Evolutionary conservation across 2,888 invertebrate genomes (phyloP).

Genomic region (Tiliacea citrago): DNA sequence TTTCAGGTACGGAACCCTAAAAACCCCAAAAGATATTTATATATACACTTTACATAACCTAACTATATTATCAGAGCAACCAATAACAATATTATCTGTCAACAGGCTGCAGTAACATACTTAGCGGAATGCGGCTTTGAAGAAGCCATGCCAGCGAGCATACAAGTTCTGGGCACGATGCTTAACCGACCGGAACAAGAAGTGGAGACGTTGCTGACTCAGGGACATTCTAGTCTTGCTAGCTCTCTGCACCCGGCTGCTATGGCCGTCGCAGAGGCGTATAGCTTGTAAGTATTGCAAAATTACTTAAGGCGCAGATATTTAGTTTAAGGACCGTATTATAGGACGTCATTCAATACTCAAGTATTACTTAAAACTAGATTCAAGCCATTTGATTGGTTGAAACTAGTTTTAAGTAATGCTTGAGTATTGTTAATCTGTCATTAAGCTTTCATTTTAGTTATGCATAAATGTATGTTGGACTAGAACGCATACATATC

Average conservation of each 20-base stretch:
- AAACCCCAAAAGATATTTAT: too few relatives aligned
- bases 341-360: too few relatives aligned
- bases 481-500: too few relatives aligned
- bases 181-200: constrained; percentile 82
- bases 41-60: not conserved
- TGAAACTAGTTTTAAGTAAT: too few relatives aligned
- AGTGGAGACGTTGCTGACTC: constrained; percentile 74
- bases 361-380: too few relatives aligned
- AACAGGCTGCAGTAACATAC: constrained; percentile 82
- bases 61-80: not conserved
- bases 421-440: too few relatives aligned
- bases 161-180: constrained; percentile 77
- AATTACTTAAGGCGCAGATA: too few relatives aligned
- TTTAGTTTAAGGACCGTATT: too few relatives aligned
- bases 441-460: too few relatives aligned
- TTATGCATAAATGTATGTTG: too few relatives aligned
- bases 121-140: constrained; percentile 86
- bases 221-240: constrained; percentile 68
- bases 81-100: not conserved
- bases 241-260: constrained; percentile 80
- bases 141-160: constrained; percentile 80
- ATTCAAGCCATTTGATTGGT: too few relatives aligned
- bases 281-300: constrained; percentile 78
- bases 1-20: too few relatives aligned
- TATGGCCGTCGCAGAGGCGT: constrained; percentile 79